Evolutionary conservation across 2,888 invertebrate genomes (phyloP), one percentile per base, ranked within the genome.

Genomic region (Alcis repandata): DNA sequence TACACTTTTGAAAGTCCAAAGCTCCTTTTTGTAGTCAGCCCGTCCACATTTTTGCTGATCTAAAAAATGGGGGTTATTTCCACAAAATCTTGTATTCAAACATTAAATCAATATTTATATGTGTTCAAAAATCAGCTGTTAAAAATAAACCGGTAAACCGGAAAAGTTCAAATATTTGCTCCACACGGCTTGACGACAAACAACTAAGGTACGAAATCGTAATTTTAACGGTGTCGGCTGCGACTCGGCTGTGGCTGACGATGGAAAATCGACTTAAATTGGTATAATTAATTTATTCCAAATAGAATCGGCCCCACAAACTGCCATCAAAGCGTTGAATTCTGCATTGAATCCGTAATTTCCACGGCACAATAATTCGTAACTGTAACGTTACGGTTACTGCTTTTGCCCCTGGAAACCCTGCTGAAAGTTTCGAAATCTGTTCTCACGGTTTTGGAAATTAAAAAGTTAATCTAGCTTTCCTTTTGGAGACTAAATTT

Each of bases 231-330:
- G 86, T 87, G 76, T 80, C 80, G 79, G 78, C 81, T 75, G 77
- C 82, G 78, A 77, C 79, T 82, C 17, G 15, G 32, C 81, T 75
- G 77, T 82, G 78, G 77, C 79, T 82, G 82, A 83, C 83, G 82
- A 85, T 80, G 84, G 85, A 87, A 89, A 91, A 91, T 90, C 85
- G 85, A 78, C 84, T 85, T 80, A 84, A 89, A 89, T 86, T 85
- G 84, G 78, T 81, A 86, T 92, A 92, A 92, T 93, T 92, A 92
- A 91, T 93, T 92, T 89, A 91, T 87, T 89, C 88, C 88, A 89
- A 92, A 91, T 82, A 89, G 76, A 90, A 89, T 89, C 85, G 86
- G 78, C 86, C 81, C 75, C 86, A 85, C 88, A 87, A 84, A 86
- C 76, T 80, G 85, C 78, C 80, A 83, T 86, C 85, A 86, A 87